Evolutionary conservation across 2,797 vertebrate genomes (phyloP).

Genomic region (Caiman crocodilus): DNA sequence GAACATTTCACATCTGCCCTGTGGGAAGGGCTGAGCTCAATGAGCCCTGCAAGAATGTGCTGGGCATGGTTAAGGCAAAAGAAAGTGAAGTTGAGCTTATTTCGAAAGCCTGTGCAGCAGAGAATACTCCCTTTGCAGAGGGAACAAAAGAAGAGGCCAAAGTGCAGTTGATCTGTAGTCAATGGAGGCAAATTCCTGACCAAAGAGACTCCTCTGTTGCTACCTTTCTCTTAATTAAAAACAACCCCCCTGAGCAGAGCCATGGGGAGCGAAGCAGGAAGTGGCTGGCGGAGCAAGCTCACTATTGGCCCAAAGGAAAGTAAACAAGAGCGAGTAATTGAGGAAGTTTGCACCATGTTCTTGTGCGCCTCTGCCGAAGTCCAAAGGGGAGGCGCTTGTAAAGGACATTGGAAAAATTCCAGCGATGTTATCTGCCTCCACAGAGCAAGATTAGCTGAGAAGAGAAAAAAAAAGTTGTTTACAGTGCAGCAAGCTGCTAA

Average conservation of each 20-base stretch:
- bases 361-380: constrained; percentile 57
- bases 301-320: background rate
- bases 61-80: background rate
- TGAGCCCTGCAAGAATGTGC: background rate
- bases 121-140: background rate
- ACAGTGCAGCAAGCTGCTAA: constrained; percentile 21
- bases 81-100: background rate
- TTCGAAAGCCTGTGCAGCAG: background rate
- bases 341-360: constrained; percentile 50
- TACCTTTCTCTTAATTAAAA: background rate
- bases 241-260: background rate
- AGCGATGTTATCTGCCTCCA: constrained; percentile 67
- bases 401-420: constrained; percentile 70
- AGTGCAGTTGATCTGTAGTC: background rate
- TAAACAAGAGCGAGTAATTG: constrained; percentile 64
- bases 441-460: constrained; percentile 41
- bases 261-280: background rate
- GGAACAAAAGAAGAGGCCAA: background rate
- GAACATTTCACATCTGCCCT: background rate
- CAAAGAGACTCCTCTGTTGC: background rate
- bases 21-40: background rate
- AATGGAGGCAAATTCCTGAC: background rate
- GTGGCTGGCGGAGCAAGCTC: background rate
- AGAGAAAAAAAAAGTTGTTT: constrained; percentile 38
- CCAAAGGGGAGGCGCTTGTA: constrained; percentile 56